Conservation (phyloP, 2,888 invertebrate species). For the Zygogramma bicolorata region DNA sequence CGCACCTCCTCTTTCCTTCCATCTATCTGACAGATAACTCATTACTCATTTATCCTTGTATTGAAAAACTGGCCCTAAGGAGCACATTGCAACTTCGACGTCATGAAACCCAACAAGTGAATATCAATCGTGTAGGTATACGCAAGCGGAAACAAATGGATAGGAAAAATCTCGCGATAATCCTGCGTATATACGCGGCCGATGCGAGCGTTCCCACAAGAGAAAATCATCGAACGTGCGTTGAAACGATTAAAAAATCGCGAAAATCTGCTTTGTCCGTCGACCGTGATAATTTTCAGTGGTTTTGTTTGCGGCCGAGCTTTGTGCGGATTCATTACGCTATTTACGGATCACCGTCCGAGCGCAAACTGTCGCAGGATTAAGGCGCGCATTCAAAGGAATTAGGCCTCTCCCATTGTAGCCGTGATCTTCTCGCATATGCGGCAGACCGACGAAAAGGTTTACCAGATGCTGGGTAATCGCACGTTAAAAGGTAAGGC, state of each 20-base stretch:
- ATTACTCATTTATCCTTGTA: too few relatives aligned
- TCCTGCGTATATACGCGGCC: conserved; percentile 29
- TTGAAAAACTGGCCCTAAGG: too few relatives aligned
- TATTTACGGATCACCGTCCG: background rate
- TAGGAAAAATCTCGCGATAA: conserved; percentile 24
- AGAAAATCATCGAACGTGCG: conserved; percentile 32
- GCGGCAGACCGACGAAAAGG: too few relatives aligned
- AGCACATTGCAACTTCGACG: too few relatives aligned
- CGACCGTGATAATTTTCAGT: conserved; percentile 22
- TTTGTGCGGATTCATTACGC: conserved; percentile 19
- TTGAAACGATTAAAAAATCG: conserved; percentile 37
- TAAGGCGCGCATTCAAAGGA: background rate
- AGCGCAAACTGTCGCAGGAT: background rate
- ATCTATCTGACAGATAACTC: too few relatives aligned
- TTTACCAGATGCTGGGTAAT: too few relatives aligned
- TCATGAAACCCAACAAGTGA: background rate
- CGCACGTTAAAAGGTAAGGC: too few relatives aligned
- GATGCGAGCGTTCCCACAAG: conserved; percentile 29
- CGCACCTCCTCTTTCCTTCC: too few relatives aligned
- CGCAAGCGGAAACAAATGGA: conserved; percentile 3
- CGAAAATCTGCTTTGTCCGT: conserved; percentile 35
- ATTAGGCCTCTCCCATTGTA: background rate
- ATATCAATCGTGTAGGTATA: background rate
- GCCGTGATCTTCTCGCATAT: too few relatives aligned
- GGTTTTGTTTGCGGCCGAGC: conserved; percentile 13